These are phyloP conservation scores for Sarotherodon lohbergeri DNA, from an alignment of 2,113 vertebrate genomes.

Conservation along the genomic window DNA sequence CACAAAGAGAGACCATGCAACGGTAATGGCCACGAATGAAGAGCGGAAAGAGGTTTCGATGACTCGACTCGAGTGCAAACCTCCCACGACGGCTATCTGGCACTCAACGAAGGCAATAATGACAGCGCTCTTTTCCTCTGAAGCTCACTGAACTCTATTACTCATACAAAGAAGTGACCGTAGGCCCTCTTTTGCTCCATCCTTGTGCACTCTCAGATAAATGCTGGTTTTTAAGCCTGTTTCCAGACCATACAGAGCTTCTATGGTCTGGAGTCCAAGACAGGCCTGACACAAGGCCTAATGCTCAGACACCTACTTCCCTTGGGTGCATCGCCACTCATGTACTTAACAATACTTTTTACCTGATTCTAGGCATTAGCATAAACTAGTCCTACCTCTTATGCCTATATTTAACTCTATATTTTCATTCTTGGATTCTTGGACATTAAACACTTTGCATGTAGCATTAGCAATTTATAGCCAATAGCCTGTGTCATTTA, in stretches of 20 bases:
- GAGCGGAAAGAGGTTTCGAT: background rate
- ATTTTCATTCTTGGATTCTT: background rate
- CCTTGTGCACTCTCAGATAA: rapidly evolving
- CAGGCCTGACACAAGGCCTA: background rate
- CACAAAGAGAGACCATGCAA: background rate
- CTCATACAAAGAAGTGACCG: background rate
- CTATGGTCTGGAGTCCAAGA: conserved; percentile 5
- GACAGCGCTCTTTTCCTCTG: background rate
- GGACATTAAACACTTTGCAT: background rate
- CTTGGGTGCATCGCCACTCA: background rate
- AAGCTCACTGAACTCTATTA: background rate
- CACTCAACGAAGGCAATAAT: background rate
- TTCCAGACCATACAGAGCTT: conserved; percentile 11
- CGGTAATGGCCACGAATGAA: background rate
- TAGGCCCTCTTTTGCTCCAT: background rate
- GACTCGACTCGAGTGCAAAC: background rate
- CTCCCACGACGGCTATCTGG: background rate
- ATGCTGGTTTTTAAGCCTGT: background rate
- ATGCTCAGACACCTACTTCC: background rate
- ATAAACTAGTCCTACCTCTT: background rate
- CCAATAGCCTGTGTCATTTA: rapidly evolving
- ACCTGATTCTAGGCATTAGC: background rate
- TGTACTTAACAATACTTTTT: background rate
- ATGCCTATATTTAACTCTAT: background rate
- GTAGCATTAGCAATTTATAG: background rate